phyloP scores from a whole-genome alignment of 2,113 vertebrate species.

The Himantopus leucocephalus region DNA sequence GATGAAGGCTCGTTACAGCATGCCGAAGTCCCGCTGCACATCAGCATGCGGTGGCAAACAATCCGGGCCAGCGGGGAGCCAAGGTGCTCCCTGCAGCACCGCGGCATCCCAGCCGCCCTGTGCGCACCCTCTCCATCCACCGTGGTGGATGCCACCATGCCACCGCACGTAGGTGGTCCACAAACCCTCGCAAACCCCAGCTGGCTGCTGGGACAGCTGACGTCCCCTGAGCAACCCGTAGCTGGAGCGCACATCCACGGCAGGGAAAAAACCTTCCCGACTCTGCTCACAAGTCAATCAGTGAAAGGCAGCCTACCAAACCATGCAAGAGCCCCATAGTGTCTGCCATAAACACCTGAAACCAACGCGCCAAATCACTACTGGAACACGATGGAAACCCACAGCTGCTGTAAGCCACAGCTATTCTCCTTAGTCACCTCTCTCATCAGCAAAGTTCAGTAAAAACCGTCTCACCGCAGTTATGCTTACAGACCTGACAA shows the following conservation, averaged over 20 bases:
- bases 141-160: rapidly evolving
- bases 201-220: background rate
- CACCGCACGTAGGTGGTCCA: background rate
- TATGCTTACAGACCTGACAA: background rate
- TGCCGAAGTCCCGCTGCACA: background rate
- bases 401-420: background rate
- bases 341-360: background rate
- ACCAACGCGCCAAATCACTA: background rate
- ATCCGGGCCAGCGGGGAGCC: background rate
- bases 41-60: rapidly evolving
- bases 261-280: background rate
- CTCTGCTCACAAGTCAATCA: background rate
- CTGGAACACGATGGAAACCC: background rate
- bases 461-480: background rate
- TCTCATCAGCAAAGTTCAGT: background rate
- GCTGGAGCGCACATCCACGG: background rate
- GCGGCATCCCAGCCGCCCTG: background rate
- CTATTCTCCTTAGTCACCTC: background rate
- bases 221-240: background rate
- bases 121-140: rapidly evolving
- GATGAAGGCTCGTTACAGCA: rapidly evolving
- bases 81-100: background rate
- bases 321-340: background rate
- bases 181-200: background rate
- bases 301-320: background rate